Conservation (phyloP, 2,797 vertebrate species). For the Lophius americanus region DNA sequence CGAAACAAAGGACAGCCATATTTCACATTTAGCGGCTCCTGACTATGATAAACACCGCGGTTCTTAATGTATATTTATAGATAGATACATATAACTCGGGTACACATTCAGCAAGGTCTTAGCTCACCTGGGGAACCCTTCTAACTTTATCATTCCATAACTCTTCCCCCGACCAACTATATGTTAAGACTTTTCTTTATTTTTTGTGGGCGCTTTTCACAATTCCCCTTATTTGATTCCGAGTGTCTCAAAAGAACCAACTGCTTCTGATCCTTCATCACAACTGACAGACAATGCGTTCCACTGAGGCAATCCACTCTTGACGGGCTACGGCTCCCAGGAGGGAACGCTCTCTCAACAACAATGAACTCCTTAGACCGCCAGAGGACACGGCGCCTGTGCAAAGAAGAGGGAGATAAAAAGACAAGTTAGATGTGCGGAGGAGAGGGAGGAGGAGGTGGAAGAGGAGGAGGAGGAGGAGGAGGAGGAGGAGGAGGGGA, state of each 20-base stretch:
- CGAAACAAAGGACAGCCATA: constrained; percentile 27
- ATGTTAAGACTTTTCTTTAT: constrained; percentile 30
- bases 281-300: constrained; percentile 67
- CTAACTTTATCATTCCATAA: constrained; percentile 37
- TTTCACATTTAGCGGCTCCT: constrained; percentile 37
- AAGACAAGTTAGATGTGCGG: constrained; percentile 53
- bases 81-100: not conserved
- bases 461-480: constrained; percentile 32
- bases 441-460: constrained; percentile 19
- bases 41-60: constrained; percentile 55
- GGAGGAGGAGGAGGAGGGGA: constrained; percentile 39
- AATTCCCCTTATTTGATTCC: constrained; percentile 57
- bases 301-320: constrained; percentile 65
- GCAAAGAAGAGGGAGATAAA: constrained; percentile 67
- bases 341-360: constrained; percentile 62
- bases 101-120: constrained; percentile 42
- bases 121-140: constrained; percentile 37
- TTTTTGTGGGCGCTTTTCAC: constrained; percentile 35
- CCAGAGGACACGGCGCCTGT: constrained; percentile 69
- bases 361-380: constrained; percentile 76
- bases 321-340: constrained; percentile 64
- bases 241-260: constrained; percentile 55
- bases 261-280: constrained; percentile 63
- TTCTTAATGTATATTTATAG: constrained; percentile 7
- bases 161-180: constrained; percentile 30